Conservation (phyloP, 37 sponge, comb jelly and placozoan species). For the Oscarella lobularis region DNA sequence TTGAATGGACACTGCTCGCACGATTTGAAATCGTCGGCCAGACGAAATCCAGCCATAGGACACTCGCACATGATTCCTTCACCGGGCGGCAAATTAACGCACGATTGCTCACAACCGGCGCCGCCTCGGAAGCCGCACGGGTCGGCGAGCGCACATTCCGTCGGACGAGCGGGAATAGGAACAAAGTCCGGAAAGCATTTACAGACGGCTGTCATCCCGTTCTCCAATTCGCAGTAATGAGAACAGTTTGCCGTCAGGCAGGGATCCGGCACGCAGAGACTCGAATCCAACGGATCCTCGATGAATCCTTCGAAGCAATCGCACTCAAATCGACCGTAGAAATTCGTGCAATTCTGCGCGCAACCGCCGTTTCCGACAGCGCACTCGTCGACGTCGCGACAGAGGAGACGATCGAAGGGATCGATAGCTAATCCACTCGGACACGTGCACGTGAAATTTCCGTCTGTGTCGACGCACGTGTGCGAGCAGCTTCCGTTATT, state of each 20-base stretch:
- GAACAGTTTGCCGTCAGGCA: background rate
- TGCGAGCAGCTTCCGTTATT: constrained; percentile 6
- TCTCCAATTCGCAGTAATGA: background rate
- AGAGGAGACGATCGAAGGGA: background rate
- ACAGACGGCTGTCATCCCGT: background rate
- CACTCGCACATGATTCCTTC: background rate
- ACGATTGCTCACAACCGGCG: background rate
- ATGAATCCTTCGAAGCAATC: background rate
- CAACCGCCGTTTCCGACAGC: background rate
- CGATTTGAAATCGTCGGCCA: background rate
- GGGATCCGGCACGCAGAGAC: background rate
- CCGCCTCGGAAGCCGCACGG: background rate
- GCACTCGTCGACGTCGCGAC: constrained; percentile 5
- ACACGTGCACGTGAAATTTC: constrained; percentile 6
- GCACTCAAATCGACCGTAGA: background rate
- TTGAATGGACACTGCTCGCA: background rate
- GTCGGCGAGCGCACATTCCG: constrained; percentile 3
- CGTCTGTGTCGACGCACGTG: background rate
- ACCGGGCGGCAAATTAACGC: background rate
- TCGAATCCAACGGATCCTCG: background rate
- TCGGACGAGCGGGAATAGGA: background rate
- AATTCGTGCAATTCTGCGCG: background rate
- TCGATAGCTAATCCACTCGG: background rate
- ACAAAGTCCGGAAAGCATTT: background rate
- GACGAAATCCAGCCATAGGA: background rate